Evolutionary conservation across 2,888 invertebrate species (phyloP), one percentile per base, ranked within the genome.

Genomic region (Axea sp.): DNA sequence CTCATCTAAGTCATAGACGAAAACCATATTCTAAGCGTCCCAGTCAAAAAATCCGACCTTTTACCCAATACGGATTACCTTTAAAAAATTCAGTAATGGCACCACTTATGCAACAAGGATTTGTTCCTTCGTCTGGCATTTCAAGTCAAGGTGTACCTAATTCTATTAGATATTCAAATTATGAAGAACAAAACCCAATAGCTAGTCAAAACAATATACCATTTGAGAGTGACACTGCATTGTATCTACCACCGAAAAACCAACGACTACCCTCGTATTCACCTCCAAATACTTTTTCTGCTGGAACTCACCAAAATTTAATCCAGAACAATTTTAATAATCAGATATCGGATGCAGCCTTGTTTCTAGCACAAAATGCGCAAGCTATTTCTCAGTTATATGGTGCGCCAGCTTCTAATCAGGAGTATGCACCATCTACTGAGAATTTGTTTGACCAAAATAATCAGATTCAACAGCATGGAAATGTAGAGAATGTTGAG

Each of bases 201-300:
- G 82, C 87, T 4, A 82, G 82, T 64, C 87, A 87, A 60, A 87
- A 87, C 51, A 78, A 78, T 15, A 78, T 81, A 57, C 86, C 87
- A 0, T 87, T 87, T 31, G 83, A 82, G 11, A 72, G 77, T 1
- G 78, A 86, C 35, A 80, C 82, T 0, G 86, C 87, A 0, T 83
- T 85, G 47, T 87, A 87, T 67, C 76, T 87, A 17, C 87, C 87
- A 9, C 87, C 87, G 6, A 78, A 76, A 22, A 87, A 87, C 74
- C 87, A 87, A 31, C 82, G 82, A 30, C 65, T 86, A 1, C 87
- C 87, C 0, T 33, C 22, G 0, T 77, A 79, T 35, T 22, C 78
- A 24, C 0, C 53, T 1, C 35, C 57, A 11, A 17, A 24, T 28
- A 28, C 31, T 14, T 64, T 73, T 67, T 39, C 47, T 9, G 1